A percentile compares a stretch with the other conserved stretches of the same genome.
These are phyloP conservation scores for Pelochelys cantorii DNA, from an alignment of 2,797 vertebrate genomes.

Conservation along the genomic window DNA sequence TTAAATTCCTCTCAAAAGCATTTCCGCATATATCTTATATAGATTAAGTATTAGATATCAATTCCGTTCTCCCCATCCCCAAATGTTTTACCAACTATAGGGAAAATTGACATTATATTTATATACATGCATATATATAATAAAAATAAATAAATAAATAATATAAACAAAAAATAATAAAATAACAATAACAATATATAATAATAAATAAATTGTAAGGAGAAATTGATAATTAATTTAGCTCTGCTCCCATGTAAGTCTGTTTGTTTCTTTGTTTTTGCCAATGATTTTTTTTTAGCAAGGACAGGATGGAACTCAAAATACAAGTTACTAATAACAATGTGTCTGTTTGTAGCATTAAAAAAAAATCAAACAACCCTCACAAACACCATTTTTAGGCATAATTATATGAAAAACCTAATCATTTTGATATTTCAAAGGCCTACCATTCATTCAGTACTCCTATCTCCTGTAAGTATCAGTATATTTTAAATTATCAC, in stretches of 20 bases:
- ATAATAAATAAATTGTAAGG: too few species aligned
- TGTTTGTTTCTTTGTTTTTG: background rate
- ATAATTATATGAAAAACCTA: background rate
- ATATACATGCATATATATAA: too few species aligned
- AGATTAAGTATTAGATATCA: background rate
- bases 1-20: background rate
- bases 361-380: too few species aligned
- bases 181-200: too few species aligned
- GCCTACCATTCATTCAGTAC: background rate
- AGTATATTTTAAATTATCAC: background rate
- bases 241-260: background rate
- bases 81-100: background rate
- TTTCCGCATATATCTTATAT: background rate
- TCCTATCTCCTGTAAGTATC: background rate
- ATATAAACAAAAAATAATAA: too few species aligned
- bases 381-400: background rate
- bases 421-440: background rate
- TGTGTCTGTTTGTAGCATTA: background rate
- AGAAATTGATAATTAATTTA: too few species aligned
- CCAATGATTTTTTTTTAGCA: background rate
- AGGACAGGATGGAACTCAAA: background rate
- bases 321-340: background rate
- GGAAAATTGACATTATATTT: background rate
- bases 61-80: background rate
- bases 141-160: too few species aligned